Evolutionary conservation across 2,113 vertebrate species (phyloP).

Genomic region (Hipposideros armiger): DNA sequence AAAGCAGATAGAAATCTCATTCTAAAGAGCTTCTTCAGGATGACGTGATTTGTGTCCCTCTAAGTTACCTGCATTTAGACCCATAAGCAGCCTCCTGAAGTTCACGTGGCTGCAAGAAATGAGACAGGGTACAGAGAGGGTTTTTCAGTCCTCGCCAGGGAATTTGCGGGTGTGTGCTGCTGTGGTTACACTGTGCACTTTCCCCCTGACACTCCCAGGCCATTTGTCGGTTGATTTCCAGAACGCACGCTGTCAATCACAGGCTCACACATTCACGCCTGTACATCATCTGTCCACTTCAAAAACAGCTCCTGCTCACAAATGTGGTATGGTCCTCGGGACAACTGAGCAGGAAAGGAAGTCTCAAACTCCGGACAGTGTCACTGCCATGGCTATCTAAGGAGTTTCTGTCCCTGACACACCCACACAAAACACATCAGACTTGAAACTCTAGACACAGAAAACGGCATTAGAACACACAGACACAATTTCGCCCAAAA

Average conservation of each 20-base stretch:
- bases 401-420: background rate
- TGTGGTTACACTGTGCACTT: background rate
- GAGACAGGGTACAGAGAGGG: rapidly evolving
- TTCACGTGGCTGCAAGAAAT: rapidly evolving
- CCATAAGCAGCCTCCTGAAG: background rate
- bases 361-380: background rate
- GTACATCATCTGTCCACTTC: conserved; percentile 6
- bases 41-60: background rate
- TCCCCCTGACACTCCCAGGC: background rate
- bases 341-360: background rate
- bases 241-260: background rate
- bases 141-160: no score
- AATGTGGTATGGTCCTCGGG: rapidly evolving
- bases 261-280: background rate
- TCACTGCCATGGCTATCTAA: background rate
- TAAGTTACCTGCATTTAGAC: background rate
- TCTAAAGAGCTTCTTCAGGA: background rate
- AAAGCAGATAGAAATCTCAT: background rate
- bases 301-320: conserved; percentile 23
- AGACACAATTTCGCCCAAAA: background rate
- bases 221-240: background rate
- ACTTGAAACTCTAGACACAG: background rate
- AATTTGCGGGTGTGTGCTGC: rapidly evolving
- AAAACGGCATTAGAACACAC: background rate
- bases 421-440: background rate